Evolutionary conservation across 23 tunicate species (phyloP).

Genomic region (Ciona savignyi): DNA sequence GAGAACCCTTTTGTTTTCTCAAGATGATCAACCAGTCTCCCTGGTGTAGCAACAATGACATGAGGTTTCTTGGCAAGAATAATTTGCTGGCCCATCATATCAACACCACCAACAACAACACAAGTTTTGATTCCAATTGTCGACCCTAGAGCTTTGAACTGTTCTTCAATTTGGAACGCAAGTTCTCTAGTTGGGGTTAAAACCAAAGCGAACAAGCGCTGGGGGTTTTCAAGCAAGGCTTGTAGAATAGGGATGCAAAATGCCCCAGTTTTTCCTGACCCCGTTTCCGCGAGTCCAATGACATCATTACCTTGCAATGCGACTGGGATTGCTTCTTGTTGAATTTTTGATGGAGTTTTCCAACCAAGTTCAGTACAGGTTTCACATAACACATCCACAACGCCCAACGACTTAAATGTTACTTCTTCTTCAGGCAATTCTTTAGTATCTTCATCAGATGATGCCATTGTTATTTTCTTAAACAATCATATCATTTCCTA

Average conservation of each 20-base stretch:
- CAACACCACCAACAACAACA: slow-evolving; percentile 86
- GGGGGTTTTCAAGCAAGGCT: slow-evolving; percentile 69
- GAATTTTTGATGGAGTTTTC: slow-evolving; percentile 91
- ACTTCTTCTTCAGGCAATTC: slow-evolving; percentile 28
- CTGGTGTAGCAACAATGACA: slow-evolving; percentile 94
- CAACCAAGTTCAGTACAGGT: slow-evolving; percentile 57
- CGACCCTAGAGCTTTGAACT: slow-evolving; percentile 89
- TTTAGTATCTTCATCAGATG: slow-evolving; percentile 17
- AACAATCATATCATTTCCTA: no score
- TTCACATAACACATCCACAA: slow-evolving; percentile 72
- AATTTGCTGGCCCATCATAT: slow-evolving; percentile 77
- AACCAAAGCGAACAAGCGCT: slow-evolving; percentile 67
- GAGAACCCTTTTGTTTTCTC: slow-evolving; percentile 91
- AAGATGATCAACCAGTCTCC: slow-evolving; percentile 85
- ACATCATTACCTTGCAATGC: slow-evolving; percentile 95
- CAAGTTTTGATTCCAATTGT: slow-evolving; percentile 75
- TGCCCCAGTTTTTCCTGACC: slow-evolving; percentile 99
- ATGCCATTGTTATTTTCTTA: neutral
- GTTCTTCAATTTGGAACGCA: slow-evolving; percentile 94
- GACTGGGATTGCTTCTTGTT: slow-evolving; percentile 92
- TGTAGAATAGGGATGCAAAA: slow-evolving; percentile 87
- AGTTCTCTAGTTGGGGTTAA: slow-evolving; percentile 91
- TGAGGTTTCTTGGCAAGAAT: slow-evolving; percentile 91
- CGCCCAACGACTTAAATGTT: slow-evolving; percentile 77
- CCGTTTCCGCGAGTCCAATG: slow-evolving; percentile 94